These are phyloP conservation scores for Aspiorhynchus laticeps DNA, from an alignment of 2,113 vertebrate genomes.

Conservation along the genomic window DNA sequence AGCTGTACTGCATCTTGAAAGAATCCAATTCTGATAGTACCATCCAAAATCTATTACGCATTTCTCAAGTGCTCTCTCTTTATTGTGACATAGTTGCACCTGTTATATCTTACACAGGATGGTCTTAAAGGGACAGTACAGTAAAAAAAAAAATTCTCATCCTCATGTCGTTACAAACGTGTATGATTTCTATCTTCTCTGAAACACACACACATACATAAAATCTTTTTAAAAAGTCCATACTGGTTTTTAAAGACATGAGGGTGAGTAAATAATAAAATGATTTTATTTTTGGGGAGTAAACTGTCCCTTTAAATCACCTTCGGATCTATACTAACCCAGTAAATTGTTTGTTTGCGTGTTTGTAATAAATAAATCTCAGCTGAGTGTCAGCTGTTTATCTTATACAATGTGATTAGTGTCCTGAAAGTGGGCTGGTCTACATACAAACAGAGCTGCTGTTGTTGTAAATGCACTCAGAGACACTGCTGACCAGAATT, in stretches of 20 bases:
- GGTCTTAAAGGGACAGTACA: not conserved
- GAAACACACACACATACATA: not conserved
- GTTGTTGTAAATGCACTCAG: not conserved
- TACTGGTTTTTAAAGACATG: not conserved
- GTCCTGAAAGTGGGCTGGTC: slow-evolving; percentile 8
- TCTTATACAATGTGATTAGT: slow-evolving; percentile 29
- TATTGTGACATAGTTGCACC: not conserved
- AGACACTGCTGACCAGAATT: not conserved
- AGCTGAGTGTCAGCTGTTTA: slow-evolving; percentile 37
- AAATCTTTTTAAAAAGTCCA: not conserved
- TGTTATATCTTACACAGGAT: not conserved
- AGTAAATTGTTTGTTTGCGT: not conserved
- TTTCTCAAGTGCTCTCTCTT: not conserved
- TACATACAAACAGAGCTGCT: slow-evolving; percentile 10
- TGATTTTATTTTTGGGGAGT: not conserved
- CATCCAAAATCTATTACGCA: not conserved
- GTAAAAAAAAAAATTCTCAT: not conserved
- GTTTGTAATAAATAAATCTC: slow-evolving; percentile 9
- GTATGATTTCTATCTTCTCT: not conserved
- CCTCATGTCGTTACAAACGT: not conserved
- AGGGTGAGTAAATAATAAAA: not conserved
- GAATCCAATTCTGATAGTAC: not conserved
- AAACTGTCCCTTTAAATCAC: not conserved
- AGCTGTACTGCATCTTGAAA: slow-evolving; percentile 19
- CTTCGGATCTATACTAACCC: not conserved